Evolutionary conservation across 2,888 invertebrate species (phyloP).

Genomic region (Mesopsocus fuscifrons): DNA sequence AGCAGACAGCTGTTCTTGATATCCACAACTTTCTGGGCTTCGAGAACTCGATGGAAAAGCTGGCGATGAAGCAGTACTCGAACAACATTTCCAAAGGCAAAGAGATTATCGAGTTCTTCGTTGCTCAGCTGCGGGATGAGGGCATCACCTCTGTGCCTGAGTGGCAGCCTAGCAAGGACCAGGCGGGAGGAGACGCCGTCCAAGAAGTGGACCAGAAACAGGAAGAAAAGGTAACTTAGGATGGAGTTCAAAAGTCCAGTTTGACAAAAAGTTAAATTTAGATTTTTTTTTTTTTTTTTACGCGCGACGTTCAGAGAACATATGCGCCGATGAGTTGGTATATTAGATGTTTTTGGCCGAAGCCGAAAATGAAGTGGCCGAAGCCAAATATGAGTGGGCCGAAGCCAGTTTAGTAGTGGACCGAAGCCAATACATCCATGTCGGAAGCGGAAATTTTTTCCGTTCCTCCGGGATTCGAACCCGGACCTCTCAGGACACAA

Average conservation of each 20-base stretch:
- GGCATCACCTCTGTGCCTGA: slow-evolving; percentile 46
- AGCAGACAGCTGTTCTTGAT: slow-evolving; percentile 78
- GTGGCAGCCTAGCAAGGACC: slow-evolving; percentile 31
- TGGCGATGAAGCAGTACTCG: slow-evolving; percentile 91
- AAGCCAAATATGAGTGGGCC: too few species aligned
- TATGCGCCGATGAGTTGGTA: too few species aligned
- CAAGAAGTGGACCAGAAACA: slow-evolving; percentile 10
- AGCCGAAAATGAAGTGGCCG: too few species aligned
- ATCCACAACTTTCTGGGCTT: slow-evolving; percentile 91
- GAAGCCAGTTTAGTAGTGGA: too few species aligned
- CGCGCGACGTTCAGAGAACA: too few species aligned
- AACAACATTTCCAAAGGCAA: slow-evolving; percentile 72
- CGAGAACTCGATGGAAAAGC: slow-evolving; percentile 83
- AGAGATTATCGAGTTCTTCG: slow-evolving; percentile 82
- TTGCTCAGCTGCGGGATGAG: slow-evolving; percentile 52
- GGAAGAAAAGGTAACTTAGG: slow-evolving; percentile 16
- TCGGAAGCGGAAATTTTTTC: too few species aligned
- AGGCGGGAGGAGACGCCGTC: too few species aligned
- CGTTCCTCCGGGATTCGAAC: too few species aligned
- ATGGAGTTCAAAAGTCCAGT: slow-evolving; percentile 25
- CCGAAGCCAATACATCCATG: too few species aligned
- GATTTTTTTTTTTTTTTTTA: too few species aligned
- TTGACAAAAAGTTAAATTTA: slow-evolving; percentile 25
- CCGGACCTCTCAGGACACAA: too few species aligned
- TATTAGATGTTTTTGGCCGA: too few species aligned